phyloP scores from a whole-genome alignment of 2,888 invertebrate species.

The Thumatha senex region DNA sequence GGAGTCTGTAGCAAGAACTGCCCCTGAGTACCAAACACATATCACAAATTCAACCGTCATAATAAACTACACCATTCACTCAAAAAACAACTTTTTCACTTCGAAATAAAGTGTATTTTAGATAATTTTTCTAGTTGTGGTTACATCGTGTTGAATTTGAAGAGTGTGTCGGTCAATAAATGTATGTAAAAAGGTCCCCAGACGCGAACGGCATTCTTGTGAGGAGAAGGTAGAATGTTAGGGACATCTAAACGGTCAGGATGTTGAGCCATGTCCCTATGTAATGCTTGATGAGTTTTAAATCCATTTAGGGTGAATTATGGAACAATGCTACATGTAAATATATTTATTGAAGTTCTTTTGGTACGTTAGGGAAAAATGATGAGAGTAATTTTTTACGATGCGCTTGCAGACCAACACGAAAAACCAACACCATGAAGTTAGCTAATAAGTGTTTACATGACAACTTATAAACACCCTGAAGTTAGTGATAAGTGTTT shows the following conservation, averaged over 20 bases:
- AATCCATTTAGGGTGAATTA: conserved; percentile 14
- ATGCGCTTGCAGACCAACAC: no score
- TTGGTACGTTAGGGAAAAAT: no score
- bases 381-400: no score
- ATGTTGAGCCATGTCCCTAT: conserved; percentile 29
- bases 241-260: conserved; percentile 60
- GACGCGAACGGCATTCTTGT: conserved; percentile 70
- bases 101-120: conserved; percentile 7
- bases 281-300: conserved; percentile 21
- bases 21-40: conserved; percentile 33
- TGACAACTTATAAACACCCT: no score
- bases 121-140: background rate
- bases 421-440: no score
- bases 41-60: background rate
- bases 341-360: no score
- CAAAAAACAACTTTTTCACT: conserved; percentile 14
- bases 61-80: background rate
- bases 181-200: conserved; percentile 71
- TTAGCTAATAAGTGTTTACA: no score
- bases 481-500: no score
- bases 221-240: conserved; percentile 54
- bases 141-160: conserved; percentile 18
- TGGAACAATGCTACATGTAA: no score
- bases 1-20: conserved; percentile 35
- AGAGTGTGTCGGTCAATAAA: conserved; percentile 60